These are phyloP conservation scores for Drosophila funebris DNA, from an alignment of 1,140 invertebrate species.

Conservation along the genomic window DNA sequence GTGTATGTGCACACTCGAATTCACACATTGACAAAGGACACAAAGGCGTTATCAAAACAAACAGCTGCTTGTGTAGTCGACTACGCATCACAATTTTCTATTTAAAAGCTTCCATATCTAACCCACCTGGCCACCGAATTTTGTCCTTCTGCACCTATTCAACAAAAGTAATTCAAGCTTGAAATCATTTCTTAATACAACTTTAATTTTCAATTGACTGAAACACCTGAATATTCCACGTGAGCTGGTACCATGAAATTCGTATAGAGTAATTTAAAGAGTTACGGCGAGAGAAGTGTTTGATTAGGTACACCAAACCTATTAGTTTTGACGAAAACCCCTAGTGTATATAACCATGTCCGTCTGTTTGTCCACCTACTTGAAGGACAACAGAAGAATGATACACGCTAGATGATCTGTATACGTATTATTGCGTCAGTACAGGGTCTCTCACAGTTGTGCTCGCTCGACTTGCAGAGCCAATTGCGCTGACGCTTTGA, in stretches of 20 bases:
- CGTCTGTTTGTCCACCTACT: too few species aligned
- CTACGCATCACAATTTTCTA: conserved; percentile 15
- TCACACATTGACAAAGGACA: conserved; percentile 26
- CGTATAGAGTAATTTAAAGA: too few species aligned
- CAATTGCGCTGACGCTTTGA: background rate
- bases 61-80: conserved; percentile 13
- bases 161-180: conserved; percentile 5
- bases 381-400: too few species aligned
- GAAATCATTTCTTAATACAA: background rate
- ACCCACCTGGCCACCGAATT: background rate
- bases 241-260: too few species aligned
- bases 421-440: too few species aligned
- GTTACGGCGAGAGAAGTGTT: too few species aligned
- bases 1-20: conserved; percentile 21
- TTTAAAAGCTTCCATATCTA: conserved; percentile 17
- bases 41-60: conserved; percentile 35
- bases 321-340: too few species aligned
- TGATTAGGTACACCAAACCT: too few species aligned
- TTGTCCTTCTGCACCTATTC: background rate
- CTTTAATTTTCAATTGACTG: background rate
- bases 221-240: background rate
- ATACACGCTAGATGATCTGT: too few species aligned
- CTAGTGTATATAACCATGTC: too few species aligned
- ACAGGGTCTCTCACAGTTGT: too few species aligned
- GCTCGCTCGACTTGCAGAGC: too few species aligned